Evolutionary conservation across 2,797 vertebrate genomes (phyloP).

Genomic region (Crypturellus tataupa): DNA sequence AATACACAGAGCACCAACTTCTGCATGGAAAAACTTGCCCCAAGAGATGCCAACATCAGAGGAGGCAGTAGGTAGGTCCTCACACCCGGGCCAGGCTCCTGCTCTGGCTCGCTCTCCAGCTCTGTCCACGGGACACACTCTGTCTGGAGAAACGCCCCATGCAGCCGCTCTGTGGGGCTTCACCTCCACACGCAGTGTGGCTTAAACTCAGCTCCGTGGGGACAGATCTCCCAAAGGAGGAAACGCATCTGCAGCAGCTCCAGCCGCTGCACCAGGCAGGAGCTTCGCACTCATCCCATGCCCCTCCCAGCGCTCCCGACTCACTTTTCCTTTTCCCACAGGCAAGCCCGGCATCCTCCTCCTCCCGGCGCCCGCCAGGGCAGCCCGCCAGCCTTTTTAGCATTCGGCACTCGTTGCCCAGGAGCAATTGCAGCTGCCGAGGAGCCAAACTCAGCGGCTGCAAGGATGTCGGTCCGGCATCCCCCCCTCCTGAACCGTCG

Average conservation of each 20-base stretch:
- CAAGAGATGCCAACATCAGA: rapidly evolving
- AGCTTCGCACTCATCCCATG: background rate
- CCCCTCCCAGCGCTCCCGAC: background rate
- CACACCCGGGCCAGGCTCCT: background rate
- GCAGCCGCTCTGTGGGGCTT: rapidly evolving
- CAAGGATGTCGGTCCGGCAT: background rate
- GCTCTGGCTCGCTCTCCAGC: rapidly evolving
- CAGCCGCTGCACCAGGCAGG: rapidly evolving
- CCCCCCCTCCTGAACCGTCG: background rate
- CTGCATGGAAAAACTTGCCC: background rate
- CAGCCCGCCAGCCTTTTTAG: constrained; percentile 39
- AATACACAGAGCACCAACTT: background rate
- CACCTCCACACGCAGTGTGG: rapidly evolving
- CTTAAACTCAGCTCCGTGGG: background rate
- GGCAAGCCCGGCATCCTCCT: background rate
- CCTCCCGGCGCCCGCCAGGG: background rate
- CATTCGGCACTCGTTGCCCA: background rate
- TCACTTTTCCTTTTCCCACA: background rate
- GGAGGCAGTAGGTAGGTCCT: background rate
- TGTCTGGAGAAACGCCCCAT: too few relatives aligned
- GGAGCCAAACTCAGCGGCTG: rapidly evolving
- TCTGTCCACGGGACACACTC: background rate
- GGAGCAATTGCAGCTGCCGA: background rate
- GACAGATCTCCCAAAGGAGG: background rate
- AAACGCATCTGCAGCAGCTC: rapidly evolving